A percentile compares a stretch with the other conserved stretches of the same genome.
Conservation (phyloP, 2,113 vertebrate genomes). For the Amphiprion percula region DNA sequence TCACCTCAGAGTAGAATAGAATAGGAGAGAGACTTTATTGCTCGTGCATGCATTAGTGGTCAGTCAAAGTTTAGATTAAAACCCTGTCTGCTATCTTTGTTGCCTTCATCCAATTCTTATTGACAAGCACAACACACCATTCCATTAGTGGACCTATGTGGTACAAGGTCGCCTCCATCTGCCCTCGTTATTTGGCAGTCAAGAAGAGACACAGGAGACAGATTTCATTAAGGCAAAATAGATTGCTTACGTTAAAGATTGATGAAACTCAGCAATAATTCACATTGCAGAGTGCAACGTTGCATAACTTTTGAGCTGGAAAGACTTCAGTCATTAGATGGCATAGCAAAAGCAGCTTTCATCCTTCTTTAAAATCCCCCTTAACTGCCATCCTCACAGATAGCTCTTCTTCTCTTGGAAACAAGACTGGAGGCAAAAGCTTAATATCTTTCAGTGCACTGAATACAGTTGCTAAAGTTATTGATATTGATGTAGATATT, state of each 20-base stretch:
- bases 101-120: constrained; percentile 22
- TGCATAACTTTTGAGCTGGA: constrained; percentile 37
- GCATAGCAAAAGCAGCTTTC: constrained; percentile 31
- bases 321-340: constrained; percentile 9
- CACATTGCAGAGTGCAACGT: constrained; percentile 16
- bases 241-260: constrained; percentile 55
- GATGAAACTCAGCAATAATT: constrained; percentile 60
- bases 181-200: constrained; percentile 52
- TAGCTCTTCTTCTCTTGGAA: constrained; percentile 1
- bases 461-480: constrained; percentile 11
- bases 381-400: neutral
- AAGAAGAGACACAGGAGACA: constrained; percentile 66
- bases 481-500: constrained; percentile 14
- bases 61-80: constrained; percentile 28
- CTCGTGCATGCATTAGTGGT: constrained; percentile 58
- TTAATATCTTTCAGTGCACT: constrained; percentile 24
- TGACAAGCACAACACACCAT: constrained; percentile 15
- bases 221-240: constrained; percentile 59
- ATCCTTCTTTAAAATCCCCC: neutral
- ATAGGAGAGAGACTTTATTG: constrained; percentile 50
- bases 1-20: constrained; percentile 28
- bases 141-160: constrained; percentile 16
- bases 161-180: constrained; percentile 43
- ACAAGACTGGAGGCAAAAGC: constrained; percentile 24
- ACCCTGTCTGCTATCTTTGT: constrained; percentile 11